These are phyloP conservation scores for Propithecus coquereli DNA, from an alignment of 2,113 vertebrate genomes.

Conservation along the genomic window DNA sequence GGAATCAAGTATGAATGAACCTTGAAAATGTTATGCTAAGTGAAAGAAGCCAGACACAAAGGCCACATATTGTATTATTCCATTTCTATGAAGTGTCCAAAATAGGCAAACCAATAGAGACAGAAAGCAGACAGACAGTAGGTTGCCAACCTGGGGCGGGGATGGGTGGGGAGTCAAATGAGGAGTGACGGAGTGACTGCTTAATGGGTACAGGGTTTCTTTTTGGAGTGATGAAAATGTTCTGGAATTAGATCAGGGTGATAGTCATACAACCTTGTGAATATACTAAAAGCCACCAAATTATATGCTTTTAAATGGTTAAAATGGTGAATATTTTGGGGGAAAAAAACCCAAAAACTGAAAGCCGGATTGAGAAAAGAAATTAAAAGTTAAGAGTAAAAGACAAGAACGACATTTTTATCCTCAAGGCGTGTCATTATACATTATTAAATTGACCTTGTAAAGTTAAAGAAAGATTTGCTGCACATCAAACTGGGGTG, in stretches of 20 bases:
- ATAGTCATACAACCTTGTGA: not conserved
- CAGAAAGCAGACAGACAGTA: not conserved
- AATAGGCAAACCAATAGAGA: not conserved
- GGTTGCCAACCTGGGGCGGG: not conserved
- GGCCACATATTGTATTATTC: not conserved
- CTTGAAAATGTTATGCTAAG: not conserved
- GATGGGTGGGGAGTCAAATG: not conserved
- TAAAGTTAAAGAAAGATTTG: not conserved
- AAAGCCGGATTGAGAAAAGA: conserved; percentile 55
- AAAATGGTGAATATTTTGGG: not conserved
- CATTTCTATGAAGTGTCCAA: not conserved
- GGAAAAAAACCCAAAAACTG: not conserved
- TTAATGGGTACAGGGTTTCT: not conserved
- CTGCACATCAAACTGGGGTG: not conserved
- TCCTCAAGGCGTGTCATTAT: not conserved
- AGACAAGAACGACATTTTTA: conserved; percentile 44
- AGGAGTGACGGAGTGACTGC: not conserved
- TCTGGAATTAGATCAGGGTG: not conserved
- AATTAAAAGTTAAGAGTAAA: conserved; percentile 67
- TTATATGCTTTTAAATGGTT: not conserved
- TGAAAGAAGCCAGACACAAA: not conserved
- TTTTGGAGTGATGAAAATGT: not conserved
- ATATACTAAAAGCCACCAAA: not conserved
- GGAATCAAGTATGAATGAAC: not conserved
- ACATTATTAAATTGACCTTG: not conserved